phyloP scores from a whole-genome alignment of 2,888 invertebrate species.

The Cheiracanthium punctorium region DNA sequence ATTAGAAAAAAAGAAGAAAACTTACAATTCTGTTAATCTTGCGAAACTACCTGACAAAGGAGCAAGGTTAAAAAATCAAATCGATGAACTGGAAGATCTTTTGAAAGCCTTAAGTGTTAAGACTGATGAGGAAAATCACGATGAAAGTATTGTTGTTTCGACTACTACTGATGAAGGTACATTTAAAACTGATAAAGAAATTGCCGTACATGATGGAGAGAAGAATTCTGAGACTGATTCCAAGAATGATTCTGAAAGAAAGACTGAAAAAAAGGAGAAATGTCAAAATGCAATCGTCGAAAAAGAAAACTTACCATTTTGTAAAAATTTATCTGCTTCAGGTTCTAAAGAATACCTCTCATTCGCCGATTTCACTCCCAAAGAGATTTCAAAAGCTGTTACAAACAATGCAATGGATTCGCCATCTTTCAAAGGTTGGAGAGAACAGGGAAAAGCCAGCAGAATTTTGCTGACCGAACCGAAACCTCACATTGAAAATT shows the following conservation, averaged over 20 bases:
- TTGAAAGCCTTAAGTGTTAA: conserved; percentile 42
- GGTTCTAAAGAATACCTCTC: neutral
- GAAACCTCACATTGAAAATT: conserved; percentile 78
- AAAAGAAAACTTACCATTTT: neutral
- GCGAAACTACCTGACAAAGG: conserved; percentile 71
- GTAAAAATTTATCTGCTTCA: neutral
- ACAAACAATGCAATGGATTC: conserved; percentile 9
- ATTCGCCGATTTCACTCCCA: conserved; percentile 21
- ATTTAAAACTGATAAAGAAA: neutral
- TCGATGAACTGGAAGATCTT: conserved; percentile 67
- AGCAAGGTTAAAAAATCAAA: conserved; percentile 62
- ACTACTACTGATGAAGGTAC: neutral
- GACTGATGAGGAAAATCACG: neutral
- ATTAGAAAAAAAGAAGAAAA: conserved; percentile 45
- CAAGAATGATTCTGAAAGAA: neutral
- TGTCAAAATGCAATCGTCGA: neutral
- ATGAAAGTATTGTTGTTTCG: no score
- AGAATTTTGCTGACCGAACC: conserved; percentile 61
- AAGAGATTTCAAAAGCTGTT: conserved; percentile 44
- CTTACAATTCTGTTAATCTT: conserved; percentile 60
- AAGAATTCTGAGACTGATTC: neutral
- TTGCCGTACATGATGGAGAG: neutral
- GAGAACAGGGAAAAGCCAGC: neutral
- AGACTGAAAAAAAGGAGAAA: neutral
- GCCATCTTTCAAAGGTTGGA: conserved; percentile 48